Evolutionary conservation across 2,797 vertebrate species (phyloP).

Genomic region (Pangasius mekongensis): DNA sequence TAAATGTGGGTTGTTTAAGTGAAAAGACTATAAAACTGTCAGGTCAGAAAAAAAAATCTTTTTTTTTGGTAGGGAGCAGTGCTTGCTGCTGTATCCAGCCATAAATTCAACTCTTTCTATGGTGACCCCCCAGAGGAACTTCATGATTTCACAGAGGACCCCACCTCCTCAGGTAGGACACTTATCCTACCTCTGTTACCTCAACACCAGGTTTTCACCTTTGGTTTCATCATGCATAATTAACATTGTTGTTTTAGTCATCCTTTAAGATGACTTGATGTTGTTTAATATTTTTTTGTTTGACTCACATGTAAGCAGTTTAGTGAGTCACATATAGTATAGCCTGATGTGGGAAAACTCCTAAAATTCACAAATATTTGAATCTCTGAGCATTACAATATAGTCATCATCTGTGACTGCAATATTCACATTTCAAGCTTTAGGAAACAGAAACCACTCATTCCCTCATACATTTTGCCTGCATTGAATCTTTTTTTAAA

Average conservation of each 20-base stretch:
- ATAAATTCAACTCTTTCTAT: slow-evolving; percentile 99
- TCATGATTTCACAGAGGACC: slow-evolving; percentile 94
- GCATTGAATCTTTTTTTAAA: not conserved
- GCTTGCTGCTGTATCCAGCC: slow-evolving; percentile 95
- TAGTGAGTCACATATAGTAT: not conserved
- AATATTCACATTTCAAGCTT: not conserved
- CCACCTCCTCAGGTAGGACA: slow-evolving; percentile 90
- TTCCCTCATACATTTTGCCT: not conserved
- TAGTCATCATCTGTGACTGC: not conserved
- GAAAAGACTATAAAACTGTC: not conserved
- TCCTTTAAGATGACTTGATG: not conserved
- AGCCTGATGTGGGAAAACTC: not conserved
- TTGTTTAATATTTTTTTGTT: not conserved
- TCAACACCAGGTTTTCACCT: not conserved
- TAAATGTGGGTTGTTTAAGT: not conserved
- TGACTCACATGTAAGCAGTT: not conserved
- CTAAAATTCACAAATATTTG: not conserved
- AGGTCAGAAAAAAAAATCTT: not conserved
- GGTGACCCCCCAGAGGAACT: slow-evolving; percentile 96
- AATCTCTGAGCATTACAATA: not conserved
- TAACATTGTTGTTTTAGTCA: not conserved
- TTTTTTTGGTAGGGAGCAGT: slow-evolving; percentile 86
- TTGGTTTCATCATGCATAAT: not conserved
- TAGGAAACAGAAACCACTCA: not conserved
- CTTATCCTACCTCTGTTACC: not conserved